These are phyloP conservation scores for Stichodactyla mertensii DNA, from an alignment of 64 coral and sea anemone species.

Conservation along the genomic window DNA sequence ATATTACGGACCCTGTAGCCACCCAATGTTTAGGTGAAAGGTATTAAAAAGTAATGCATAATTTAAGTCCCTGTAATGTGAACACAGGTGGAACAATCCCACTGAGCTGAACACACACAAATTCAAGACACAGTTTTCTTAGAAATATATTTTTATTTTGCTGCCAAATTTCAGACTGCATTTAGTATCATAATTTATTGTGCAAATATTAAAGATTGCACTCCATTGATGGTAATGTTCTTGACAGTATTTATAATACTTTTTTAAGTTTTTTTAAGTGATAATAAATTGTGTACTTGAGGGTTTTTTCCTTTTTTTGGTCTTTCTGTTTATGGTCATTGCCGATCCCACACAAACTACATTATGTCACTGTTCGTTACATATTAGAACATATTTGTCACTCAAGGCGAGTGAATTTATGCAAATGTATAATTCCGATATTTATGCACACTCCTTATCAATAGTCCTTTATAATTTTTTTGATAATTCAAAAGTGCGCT, in stretches of 20 bases:
- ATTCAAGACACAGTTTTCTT: neutral
- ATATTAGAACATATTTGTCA: neutral
- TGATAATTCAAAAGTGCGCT: neutral
- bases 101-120: neutral
- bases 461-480: neutral
- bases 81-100: neutral
- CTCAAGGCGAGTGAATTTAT: neutral
- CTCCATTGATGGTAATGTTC: neutral
- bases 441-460: neutral
- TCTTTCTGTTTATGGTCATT: constrained; percentile 1
- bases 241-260: constrained; percentile 18
- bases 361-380: neutral
- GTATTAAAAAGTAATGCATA: neutral
- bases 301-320: constrained; percentile 6
- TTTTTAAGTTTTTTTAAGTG: neutral
- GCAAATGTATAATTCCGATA: neutral
- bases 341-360: neutral
- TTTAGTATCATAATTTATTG: neutral
- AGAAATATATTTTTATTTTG: constrained; percentile 27
- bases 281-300: neutral
- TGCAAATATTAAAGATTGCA: neutral
- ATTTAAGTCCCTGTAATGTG: neutral
- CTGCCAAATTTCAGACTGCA: neutral
- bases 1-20: neutral
- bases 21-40: neutral